A percentile compares a stretch with the other conserved stretches of the same genome.
Evolutionary conservation across 2,113 vertebrate genomes (phyloP).

Genomic region (Papio anubis): DNA sequence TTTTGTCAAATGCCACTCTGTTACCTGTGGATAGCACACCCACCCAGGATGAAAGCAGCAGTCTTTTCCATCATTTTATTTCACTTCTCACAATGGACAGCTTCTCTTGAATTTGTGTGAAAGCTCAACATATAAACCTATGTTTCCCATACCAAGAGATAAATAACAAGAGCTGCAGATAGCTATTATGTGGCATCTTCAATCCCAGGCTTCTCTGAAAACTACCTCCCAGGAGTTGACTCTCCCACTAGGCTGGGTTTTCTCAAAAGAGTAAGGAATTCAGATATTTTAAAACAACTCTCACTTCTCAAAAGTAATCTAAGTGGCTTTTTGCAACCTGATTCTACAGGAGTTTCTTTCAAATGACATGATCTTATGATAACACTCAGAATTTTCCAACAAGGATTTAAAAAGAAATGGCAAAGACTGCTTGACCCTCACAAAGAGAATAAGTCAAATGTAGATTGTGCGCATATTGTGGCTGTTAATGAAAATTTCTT

Average conservation of each 20-base stretch:
- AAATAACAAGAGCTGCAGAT: background rate
- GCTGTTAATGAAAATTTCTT: slow-evolving; percentile 12
- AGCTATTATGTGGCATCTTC: background rate
- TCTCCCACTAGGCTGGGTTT: background rate
- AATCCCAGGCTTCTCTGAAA: background rate
- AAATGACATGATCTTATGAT: slow-evolving; percentile 10
- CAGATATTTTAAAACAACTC: background rate
- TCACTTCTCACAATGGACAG: slow-evolving; percentile 15
- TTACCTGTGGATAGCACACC: background rate
- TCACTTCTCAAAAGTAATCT: slow-evolving; percentile 14
- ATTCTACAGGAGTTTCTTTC: background rate
- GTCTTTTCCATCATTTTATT: background rate
- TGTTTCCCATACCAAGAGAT: background rate
- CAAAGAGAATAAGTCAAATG: slow-evolving; percentile 37
- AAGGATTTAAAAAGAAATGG: slow-evolving; percentile 35
- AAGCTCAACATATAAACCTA: background rate
- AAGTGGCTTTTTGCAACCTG: background rate
- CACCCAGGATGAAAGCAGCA: background rate
- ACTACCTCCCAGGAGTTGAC: background rate
- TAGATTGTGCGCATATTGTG: background rate
- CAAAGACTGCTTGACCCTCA: slow-evolving; percentile 11
- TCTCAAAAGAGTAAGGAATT: background rate
- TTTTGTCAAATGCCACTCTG: background rate
- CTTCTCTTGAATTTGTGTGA: slow-evolving; percentile 1
- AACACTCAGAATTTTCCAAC: slow-evolving; percentile 33